phyloP scores from a whole-genome alignment of 2,797 vertebrate genomes.

The Mus caroli region DNA sequence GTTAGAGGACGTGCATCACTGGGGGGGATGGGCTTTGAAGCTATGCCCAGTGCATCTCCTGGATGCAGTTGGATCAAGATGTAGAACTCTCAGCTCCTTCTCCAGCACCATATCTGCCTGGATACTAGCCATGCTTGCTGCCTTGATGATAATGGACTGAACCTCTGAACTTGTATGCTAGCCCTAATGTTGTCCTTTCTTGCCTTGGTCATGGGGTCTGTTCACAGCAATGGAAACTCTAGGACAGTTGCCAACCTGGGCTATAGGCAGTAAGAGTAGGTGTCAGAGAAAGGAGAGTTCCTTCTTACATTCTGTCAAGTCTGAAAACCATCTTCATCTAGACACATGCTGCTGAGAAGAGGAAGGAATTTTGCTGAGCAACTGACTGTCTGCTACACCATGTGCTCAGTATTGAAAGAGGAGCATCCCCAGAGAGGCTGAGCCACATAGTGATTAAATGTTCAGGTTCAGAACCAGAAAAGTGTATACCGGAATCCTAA shows the following conservation, averaged over 20 bases:
- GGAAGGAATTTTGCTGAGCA: background rate
- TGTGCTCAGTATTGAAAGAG: slow-evolving; percentile 1
- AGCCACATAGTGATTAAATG: background rate
- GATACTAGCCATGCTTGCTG: background rate
- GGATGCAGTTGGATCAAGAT: background rate
- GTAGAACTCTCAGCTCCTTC: background rate
- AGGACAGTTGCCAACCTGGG: background rate
- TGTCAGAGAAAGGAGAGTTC: slow-evolving; percentile 14
- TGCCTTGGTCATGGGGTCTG: background rate
- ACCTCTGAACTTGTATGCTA: background rate
- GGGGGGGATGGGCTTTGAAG: background rate
- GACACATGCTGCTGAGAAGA: background rate
- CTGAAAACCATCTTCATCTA: background rate
- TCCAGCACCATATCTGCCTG: background rate
- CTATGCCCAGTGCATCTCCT: background rate
- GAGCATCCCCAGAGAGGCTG: background rate
- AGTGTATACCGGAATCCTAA: background rate
- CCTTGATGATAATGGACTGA: background rate
- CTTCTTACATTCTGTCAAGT: background rate
- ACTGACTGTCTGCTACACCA: background rate
- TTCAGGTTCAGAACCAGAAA: background rate
- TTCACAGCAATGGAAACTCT: background rate
- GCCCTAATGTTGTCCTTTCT: background rate
- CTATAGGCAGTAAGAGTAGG: background rate
- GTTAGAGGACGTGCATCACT: background rate